These are phyloP conservation scores for Empidonax alnorum DNA, from an alignment of 2,113 vertebrate species.

Conservation along the genomic window DNA sequence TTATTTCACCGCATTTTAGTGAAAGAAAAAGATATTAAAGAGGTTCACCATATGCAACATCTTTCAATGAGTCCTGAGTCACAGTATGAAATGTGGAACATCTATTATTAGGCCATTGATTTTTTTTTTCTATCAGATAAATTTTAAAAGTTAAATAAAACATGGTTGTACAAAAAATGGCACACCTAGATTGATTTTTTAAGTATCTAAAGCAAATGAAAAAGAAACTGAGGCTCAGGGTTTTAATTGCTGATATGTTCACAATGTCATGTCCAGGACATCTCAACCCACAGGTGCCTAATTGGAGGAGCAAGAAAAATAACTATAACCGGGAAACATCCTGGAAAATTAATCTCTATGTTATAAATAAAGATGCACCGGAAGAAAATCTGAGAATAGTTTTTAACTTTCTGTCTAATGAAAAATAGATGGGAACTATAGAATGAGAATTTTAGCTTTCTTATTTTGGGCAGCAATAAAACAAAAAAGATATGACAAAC, in stretches of 20 bases:
- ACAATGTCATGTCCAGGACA: background rate
- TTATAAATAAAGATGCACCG: slow-evolving; percentile 4
- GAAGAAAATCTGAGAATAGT: slow-evolving; percentile 17
- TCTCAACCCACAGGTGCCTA: slow-evolving; percentile 5
- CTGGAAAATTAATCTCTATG: slow-evolving; percentile 26
- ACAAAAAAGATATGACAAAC: background rate
- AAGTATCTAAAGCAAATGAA: background rate
- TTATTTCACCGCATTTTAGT: background rate
- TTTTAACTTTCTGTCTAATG: slow-evolving; percentile 11
- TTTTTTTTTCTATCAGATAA: background rate
- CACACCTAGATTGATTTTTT: background rate
- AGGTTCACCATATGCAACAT: background rate
- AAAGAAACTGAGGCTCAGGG: background rate
- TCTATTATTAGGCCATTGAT: slow-evolving; percentile 48
- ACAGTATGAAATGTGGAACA: background rate
- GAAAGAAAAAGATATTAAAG: background rate
- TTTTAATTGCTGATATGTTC: background rate
- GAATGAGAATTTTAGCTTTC: background rate
- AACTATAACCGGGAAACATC: background rate
- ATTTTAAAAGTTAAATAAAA: slow-evolving; percentile 29
- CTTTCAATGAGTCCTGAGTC: background rate
- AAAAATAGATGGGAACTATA: background rate
- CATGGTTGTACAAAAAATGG: background rate
- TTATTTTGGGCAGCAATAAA: slow-evolving; percentile 7
- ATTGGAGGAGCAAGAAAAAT: slow-evolving; percentile 48